Evolutionary conservation across 2,888 invertebrate genomes (phyloP), one percentile per base, ranked within the genome.

Genomic region (Synanthedon formicaeformis): DNA sequence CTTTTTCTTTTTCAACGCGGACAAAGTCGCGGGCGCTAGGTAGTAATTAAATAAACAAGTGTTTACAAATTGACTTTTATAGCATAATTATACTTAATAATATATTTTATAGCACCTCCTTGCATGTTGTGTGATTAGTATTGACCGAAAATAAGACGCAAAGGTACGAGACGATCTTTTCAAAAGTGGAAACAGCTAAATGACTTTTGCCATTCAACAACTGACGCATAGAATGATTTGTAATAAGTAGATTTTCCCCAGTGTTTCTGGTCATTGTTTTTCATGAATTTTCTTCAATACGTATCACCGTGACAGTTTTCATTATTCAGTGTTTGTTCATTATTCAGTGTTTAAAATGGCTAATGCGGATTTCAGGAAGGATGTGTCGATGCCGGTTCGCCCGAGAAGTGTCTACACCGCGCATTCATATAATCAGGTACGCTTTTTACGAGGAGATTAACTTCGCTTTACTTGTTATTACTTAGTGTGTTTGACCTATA

Each of bases 331-430:
- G 34, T 34, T 34, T 34, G 34, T 73, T 74, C 73, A 73, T 75
- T n/a, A n/a, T n/a, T n/a, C 78, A 69, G 75, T 73, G 75, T 79
- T 73, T 73, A 77, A 71, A 77, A 88, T 88, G 88, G 85, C 86
- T 69, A 83, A 73, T 66, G 67, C 83, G 73, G 88, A 88, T 71
- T 86, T 80, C 76, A 77, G 87, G 66, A 87, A 87, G 66, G 86
- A 88, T 60, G 76, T 75, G 58, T 71, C 73, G 55, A 80, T 86
- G 71, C 83, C 89, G 41, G 88, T 90, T 61, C 88, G 92, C 58
- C 91, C 91, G 10, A 87, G 92, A 62, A 92, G 92, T 75, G 90
- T 92, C 53, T 92, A 92, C 66, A 91, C 92, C 50, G 89, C 91
- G 54, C 92, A 91, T 72, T 91, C 91, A 50, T 91, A 91, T 71